Evolutionary conservation across 2,113 vertebrate species (phyloP), one percentile per base, ranked within the genome.

Genomic region (Eubucco bourcierii): DNA sequence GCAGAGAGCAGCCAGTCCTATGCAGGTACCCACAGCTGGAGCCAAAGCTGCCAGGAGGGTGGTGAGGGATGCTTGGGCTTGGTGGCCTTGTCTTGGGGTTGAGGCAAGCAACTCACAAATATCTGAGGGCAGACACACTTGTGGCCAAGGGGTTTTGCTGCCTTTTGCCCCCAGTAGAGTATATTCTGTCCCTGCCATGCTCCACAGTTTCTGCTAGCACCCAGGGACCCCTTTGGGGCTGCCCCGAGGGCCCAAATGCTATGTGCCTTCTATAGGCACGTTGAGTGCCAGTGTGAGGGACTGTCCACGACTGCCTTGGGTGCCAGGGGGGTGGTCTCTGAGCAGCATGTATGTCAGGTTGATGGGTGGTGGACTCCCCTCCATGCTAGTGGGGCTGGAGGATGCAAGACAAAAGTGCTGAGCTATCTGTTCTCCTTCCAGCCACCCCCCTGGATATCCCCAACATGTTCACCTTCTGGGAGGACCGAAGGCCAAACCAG

Each of bases 381-480:
- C 41, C 66, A 18, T 3, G 37, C 12, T 58, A 17, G 21, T 4
- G 29, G 37, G 25, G 37, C 76, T 77, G 75, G 7, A 41, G 65
- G 34, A 70, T 63, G 50, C 64, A 33, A 59, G 64, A 59, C 27
- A 59, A 12, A 52, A 66, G 47, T 24, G 61, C 68, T 94, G 85
- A 95, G 58, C 15, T 53, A 47, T 75, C 41, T 80, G 46, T 31
- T 80, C 82, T 94, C 56, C 84, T 96, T 71, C 41, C 95, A 97
- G 97, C 98, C 28, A 78, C 98, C 4, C 98, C 98, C 7, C 66
- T 98, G 95, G 97, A 96, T 15, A 95, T 98, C 81, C 90, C 98
- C 5, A 98, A 98, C 11, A 80, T 98, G 87, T 98, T 99, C 59
- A 96, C 95, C 46, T 98, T 98, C 97, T 99, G 99, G 98, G 97